A percentile compares a stretch with the other conserved stretches of the same genome.
Conservation (phyloP, 2,113 vertebrate genomes). For the Rhabdornis inornatus region DNA sequence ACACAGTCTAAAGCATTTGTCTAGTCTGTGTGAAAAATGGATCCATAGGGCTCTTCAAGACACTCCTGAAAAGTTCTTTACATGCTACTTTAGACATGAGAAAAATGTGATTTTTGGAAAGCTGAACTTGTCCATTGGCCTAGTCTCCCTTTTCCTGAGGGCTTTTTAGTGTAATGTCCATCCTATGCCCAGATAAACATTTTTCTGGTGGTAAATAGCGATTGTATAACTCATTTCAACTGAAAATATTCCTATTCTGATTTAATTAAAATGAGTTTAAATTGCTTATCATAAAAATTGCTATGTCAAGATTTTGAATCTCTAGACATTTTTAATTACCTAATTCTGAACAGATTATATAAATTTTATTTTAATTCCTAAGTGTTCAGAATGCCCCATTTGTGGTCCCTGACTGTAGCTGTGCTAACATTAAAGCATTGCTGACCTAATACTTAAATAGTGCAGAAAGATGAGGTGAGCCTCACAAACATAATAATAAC, state of each 20-base stretch:
- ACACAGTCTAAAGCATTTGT: not conserved
- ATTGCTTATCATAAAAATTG: not conserved
- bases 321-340: not conserved
- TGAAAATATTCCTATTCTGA: not conserved
- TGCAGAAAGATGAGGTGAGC: not conserved
- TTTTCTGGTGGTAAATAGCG: not conserved
- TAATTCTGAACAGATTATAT: not conserved
- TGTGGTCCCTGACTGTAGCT: accelerated
- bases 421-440: not conserved
- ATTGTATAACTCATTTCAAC: not conserved
- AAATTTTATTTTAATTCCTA: not conserved
- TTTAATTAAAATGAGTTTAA: not conserved
- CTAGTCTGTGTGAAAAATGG: not conserved
- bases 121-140: not conserved
- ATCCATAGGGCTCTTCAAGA: not conserved
- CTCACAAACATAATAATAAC: not conserved
- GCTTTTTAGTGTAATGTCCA: not conserved
- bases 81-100: not conserved
- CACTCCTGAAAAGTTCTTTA: not conserved
- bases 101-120: not conserved
- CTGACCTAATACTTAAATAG: not conserved
- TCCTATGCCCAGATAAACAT: not conserved
- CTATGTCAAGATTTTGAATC: not conserved
- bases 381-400: not conserved
- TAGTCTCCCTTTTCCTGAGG: not conserved